Conservation (phyloP, 2,888 invertebrate species). For the Orthosia cruda region DNA sequence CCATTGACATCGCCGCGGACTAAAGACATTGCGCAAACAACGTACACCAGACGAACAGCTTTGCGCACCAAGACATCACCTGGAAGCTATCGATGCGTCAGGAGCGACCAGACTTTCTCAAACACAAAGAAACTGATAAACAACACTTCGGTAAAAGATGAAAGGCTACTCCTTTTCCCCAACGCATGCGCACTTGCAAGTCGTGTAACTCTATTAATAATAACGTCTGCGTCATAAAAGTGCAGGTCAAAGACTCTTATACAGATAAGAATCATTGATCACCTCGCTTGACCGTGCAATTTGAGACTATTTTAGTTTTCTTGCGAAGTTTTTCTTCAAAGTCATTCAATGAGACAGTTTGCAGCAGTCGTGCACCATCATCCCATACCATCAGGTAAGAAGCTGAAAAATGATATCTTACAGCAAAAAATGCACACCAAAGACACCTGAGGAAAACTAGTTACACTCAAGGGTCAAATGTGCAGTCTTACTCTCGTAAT, state of each 20-base stretch:
- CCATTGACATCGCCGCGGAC: conserved; percentile 37
- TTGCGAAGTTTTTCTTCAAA: not conserved
- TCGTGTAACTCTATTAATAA: conserved; percentile 19
- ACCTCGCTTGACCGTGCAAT: not conserved
- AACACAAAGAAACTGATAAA: conserved; percentile 25
- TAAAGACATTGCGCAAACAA: conserved; percentile 70
- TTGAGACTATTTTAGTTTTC: not conserved
- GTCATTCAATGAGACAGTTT: not conserved
- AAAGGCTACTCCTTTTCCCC: not conserved
- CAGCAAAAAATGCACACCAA: not conserved
- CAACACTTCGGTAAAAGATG: not conserved
- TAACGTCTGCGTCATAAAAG: conserved; percentile 5
- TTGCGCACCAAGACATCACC: conserved; percentile 40
- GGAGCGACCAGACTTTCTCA: not conserved
- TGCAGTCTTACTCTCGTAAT: no score
- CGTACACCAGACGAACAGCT: conserved; percentile 42
- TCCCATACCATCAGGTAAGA: not conserved
- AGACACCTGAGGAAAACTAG: not conserved
- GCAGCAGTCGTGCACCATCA: not conserved
- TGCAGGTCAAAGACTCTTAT: conserved; percentile 8
- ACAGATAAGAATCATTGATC: not conserved
- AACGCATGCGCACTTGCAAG: conserved; percentile 14
- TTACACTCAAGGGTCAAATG: no score
- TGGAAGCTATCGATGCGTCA: conserved; percentile 33
- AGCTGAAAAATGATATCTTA: not conserved